These are phyloP conservation scores for Recurvirostra avosetta DNA, from an alignment of 2,113 vertebrate species.

Conservation along the genomic window DNA sequence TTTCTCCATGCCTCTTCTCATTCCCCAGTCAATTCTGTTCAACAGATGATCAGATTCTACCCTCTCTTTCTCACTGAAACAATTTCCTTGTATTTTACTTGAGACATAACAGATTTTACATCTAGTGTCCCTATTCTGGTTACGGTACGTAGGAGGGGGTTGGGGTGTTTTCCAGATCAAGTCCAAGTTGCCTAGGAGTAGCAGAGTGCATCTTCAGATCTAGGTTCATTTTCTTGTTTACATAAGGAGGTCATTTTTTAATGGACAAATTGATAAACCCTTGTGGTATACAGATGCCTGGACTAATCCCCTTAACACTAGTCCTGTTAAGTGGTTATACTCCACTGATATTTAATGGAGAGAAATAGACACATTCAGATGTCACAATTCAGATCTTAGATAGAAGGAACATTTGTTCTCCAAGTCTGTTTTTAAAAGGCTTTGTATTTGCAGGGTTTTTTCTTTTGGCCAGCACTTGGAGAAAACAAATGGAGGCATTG, in stretches of 20 bases:
- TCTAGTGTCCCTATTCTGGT: not conserved
- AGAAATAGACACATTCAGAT: not conserved
- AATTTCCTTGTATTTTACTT: not conserved
- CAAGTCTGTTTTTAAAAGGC: slow-evolving; percentile 29
- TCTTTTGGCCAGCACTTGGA: slow-evolving; percentile 57
- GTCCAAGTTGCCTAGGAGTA: not conserved
- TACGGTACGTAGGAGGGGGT: not conserved
- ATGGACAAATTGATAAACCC: not conserved
- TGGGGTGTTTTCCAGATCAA: not conserved
- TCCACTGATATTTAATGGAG: not conserved
- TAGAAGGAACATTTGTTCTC: not conserved
- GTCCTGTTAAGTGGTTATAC: not conserved
- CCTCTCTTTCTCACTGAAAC: not conserved
- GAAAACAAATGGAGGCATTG: slow-evolving; percentile 64
- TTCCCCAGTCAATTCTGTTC: not conserved
- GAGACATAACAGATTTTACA: not conserved
- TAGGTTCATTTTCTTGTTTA: not conserved
- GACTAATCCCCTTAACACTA: not conserved
- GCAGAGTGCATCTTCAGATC: not conserved
- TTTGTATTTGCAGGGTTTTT: slow-evolving; percentile 48
- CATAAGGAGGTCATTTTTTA: not conserved
- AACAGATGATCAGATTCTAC: not conserved
- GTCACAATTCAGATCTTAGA: not conserved
- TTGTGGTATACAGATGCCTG: not conserved
- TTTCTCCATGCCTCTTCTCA: not conserved